These are phyloP conservation scores for Galeruca laticollis DNA, from an alignment of 2,888 invertebrate genomes.

Conservation along the genomic window DNA sequence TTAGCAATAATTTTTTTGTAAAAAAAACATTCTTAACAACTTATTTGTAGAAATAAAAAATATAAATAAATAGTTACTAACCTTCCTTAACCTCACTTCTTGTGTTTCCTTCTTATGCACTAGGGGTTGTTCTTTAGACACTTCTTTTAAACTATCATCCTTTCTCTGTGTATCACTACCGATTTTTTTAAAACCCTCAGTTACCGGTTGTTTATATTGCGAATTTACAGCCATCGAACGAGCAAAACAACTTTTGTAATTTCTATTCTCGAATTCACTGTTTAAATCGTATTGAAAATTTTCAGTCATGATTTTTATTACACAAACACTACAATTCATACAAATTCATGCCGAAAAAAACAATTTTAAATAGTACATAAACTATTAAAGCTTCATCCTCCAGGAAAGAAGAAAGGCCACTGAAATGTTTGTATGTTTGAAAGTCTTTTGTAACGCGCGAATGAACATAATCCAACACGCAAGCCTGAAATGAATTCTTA, in stretches of 20 bases:
- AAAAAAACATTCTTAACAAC: not conserved
- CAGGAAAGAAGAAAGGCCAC: conserved; percentile 36
- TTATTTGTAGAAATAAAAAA: not conserved
- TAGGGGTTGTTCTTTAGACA: conserved; percentile 23
- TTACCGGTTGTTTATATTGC: conserved; percentile 56
- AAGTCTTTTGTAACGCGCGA: conserved; percentile 52
- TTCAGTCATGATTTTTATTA: conserved; percentile 49
- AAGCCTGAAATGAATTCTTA: conserved; percentile 24
- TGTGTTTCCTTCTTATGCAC: conserved; percentile 33
- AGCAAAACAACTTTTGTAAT: conserved; percentile 64
- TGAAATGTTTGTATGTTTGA: conserved; percentile 48
- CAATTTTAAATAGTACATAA: conserved; percentile 1
- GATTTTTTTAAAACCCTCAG: conserved; percentile 37
- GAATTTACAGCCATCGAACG: conserved; percentile 64
- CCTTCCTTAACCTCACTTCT: conserved; percentile 51
- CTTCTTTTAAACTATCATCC: conserved; percentile 30
- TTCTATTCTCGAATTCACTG: conserved; percentile 58
- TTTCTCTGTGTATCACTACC: conserved; percentile 21
- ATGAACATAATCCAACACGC: conserved; percentile 44
- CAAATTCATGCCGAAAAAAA: conserved; percentile 13
- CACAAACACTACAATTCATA: conserved; percentile 15
- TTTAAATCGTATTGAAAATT: conserved; percentile 54
- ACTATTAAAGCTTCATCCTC: conserved; percentile 21
- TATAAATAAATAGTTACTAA: conserved; percentile 38
- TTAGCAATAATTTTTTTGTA: not conserved